phyloP scores from a whole-genome alignment of 1,140 invertebrate genomes.

The Aricia agestis region DNA sequence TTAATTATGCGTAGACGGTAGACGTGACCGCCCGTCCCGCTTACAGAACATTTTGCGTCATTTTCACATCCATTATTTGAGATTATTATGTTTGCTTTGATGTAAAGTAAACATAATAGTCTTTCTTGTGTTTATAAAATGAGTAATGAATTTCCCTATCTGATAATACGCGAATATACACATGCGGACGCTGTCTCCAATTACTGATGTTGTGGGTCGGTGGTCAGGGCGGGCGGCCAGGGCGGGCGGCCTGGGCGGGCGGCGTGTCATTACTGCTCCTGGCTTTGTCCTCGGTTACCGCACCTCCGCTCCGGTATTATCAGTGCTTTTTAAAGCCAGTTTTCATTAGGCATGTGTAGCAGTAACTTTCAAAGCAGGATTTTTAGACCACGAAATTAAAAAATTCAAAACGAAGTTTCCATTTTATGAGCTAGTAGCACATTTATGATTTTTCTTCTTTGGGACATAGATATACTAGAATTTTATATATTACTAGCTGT shows the following conservation, averaged over 20 bases:
- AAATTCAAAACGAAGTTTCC: not conserved
- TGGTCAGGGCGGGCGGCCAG: not conserved
- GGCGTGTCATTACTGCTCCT: not conserved
- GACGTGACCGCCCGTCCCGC: not conserved
- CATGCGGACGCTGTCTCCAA: not conserved
- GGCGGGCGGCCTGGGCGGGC: too few species aligned
- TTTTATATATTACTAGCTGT: too few species aligned
- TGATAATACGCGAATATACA: too few species aligned
- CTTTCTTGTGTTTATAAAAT: too few species aligned
- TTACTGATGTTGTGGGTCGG: not conserved
- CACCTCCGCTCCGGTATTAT: not conserved
- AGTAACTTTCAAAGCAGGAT: not conserved
- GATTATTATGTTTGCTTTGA: not conserved
- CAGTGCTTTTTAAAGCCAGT: not conserved
- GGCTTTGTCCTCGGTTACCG: not conserved
- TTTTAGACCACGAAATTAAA: not conserved
- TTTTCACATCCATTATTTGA: not conserved
- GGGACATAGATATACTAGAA: too few species aligned
- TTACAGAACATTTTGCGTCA: not conserved
- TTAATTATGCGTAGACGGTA: not conserved
- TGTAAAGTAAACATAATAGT: too few species aligned
- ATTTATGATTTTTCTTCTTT: too few species aligned
- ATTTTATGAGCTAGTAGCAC: too few species aligned
- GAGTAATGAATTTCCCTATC: too few species aligned
- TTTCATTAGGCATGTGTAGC: not conserved